Percentiles rank a stretch among this genome's conserved stretches.
Conservation (phyloP, 2,888 invertebrate genomes). For the Luperina testacea region DNA sequence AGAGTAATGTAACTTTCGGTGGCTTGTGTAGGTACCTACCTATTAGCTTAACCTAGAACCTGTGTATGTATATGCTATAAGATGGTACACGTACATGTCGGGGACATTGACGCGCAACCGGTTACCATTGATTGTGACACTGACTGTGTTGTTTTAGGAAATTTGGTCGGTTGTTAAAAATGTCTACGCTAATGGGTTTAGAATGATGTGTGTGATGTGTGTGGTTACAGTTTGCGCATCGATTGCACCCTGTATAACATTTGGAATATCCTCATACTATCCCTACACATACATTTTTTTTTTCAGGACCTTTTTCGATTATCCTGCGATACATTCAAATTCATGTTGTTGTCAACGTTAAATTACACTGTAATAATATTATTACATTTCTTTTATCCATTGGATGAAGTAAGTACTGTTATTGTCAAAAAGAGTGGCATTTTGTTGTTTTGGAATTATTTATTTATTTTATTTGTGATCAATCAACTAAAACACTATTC, state of each 20-base stretch:
- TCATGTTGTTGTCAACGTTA: slow-evolving; percentile 25
- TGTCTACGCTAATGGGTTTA: not conserved
- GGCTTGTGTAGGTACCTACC: not conserved
- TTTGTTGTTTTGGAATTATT: not conserved
- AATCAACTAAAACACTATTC: not conserved
- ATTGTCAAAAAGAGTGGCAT: not conserved
- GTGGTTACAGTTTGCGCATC: too few relatives aligned
- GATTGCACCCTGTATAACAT: not conserved
- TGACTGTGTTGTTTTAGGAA: too few relatives aligned
- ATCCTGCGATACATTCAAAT: slow-evolving; percentile 30
- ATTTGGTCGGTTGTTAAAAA: too few relatives aligned
- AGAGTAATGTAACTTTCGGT: slow-evolving; percentile 6
- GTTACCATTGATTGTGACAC: too few relatives aligned
- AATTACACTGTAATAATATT: slow-evolving; percentile 6
- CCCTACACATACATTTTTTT: slow-evolving; percentile 19
- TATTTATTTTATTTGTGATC: not conserved
- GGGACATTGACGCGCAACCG: not conserved
- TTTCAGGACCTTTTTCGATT: slow-evolving; percentile 32
- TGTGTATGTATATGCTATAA: too few relatives aligned
- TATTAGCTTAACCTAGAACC: not conserved
- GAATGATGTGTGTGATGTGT: too few relatives aligned
- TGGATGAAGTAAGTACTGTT: not conserved
- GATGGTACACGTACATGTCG: not conserved
- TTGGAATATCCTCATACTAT: slow-evolving; percentile 4
- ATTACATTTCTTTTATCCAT: not conserved